Percentiles rank a stretch among this genome's conserved stretches.
Conservation (phyloP, 64 coral and sea anemone genomes). For the Pachyseris speciosa region DNA sequence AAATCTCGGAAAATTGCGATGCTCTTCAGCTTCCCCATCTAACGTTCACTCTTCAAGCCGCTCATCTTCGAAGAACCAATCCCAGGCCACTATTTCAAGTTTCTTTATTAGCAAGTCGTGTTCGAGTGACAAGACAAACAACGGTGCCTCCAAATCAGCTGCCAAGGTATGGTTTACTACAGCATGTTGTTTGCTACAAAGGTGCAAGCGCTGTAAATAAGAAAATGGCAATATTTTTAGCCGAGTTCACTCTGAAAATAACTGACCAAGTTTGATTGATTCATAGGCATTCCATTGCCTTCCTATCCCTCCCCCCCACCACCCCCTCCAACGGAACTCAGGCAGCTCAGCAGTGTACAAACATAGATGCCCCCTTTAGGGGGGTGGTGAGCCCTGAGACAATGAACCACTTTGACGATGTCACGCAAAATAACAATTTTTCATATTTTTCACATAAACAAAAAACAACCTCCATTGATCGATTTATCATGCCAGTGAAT, state of each 20-base stretch:
- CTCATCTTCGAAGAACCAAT: background rate
- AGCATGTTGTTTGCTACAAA: background rate
- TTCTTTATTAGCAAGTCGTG: slow-evolving; percentile 57
- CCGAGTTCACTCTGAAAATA: background rate
- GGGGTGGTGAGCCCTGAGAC: too few relatives aligned
- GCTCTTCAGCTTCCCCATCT: background rate
- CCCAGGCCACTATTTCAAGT: slow-evolving; percentile 77
- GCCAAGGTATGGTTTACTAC: background rate
- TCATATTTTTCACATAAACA: too few relatives aligned
- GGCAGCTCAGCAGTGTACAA: too few relatives aligned
- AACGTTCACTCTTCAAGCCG: background rate
- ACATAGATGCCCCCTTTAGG: too few relatives aligned
- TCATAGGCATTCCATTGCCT: too few relatives aligned
- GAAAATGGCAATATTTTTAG: background rate
- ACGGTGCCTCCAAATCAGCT: background rate
- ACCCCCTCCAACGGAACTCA: too few relatives aligned
- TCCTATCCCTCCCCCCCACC: background rate
- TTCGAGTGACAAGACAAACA: background rate
- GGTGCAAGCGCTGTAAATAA: background rate
- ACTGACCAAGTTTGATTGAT: background rate
- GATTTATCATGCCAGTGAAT: too few relatives aligned
- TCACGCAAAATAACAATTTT: too few relatives aligned
- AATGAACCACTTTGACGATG: too few relatives aligned
- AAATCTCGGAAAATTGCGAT: slow-evolving; percentile 48
- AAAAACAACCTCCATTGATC: too few relatives aligned